Percentiles rank a stretch among this genome's conserved stretches.
These are phyloP conservation scores for Jacana jacana DNA, from an alignment of 2,113 vertebrate species.

Conservation along the genomic window DNA sequence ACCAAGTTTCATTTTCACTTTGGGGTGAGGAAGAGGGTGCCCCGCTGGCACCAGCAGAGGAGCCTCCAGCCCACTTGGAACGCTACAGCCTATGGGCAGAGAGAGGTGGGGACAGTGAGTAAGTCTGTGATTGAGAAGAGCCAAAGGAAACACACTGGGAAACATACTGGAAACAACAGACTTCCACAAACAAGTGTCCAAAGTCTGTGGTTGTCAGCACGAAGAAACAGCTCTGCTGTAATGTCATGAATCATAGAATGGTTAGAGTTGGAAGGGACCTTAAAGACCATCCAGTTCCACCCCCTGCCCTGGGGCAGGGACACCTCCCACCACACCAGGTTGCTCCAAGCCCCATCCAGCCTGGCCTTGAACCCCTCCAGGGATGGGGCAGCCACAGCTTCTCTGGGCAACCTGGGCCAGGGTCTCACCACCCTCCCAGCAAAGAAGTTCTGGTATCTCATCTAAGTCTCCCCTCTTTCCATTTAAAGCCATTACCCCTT, in stretches of 20 bases:
- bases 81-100: background rate
- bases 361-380: too few species aligned
- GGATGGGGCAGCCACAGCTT: too few species aligned
- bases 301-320: too few species aligned
- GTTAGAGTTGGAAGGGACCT: too few species aligned
- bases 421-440: too few species aligned
- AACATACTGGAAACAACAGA: background rate
- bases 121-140: background rate
- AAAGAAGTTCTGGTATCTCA: too few species aligned
- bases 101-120: background rate
- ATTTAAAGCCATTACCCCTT: too few species aligned
- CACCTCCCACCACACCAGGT: too few species aligned
- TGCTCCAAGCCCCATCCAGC: too few species aligned
- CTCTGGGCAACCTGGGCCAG: too few species aligned
- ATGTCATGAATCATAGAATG: background rate
- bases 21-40: background rate
- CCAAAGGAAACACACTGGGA: background rate
- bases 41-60: background rate
- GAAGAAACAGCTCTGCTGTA: conserved; percentile 6
- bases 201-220: background rate
- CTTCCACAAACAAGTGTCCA: background rate
- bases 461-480: too few species aligned
- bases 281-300: too few species aligned
- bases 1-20: background rate
- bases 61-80: background rate